These are phyloP conservation scores for Netta rufina DNA, from an alignment of 2,797 vertebrate species.

Conservation along the genomic window DNA sequence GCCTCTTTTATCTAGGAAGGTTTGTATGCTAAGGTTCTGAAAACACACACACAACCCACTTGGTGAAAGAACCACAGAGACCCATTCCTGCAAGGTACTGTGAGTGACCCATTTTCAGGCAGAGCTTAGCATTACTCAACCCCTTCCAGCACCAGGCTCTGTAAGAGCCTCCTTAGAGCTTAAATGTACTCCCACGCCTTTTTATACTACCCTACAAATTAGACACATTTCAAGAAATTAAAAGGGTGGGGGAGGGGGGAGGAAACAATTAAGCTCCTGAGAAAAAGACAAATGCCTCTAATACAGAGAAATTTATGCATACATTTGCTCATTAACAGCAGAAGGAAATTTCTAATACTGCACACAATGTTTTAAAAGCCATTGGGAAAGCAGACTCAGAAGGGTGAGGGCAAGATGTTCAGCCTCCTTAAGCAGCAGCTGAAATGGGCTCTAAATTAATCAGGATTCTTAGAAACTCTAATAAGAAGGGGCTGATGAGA, in stretches of 20 bases:
- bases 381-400: not conserved
- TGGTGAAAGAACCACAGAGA: not conserved
- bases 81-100: not conserved
- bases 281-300: slow-evolving; percentile 7
- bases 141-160: not conserved
- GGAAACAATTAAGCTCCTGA: slow-evolving; percentile 23
- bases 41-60: not conserved
- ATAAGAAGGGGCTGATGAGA: slow-evolving; percentile 43
- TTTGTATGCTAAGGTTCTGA: not conserved
- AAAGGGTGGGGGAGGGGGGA: not conserved
- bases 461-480: slow-evolving; percentile 60
- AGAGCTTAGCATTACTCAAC: not conserved
- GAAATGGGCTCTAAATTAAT: slow-evolving; percentile 68
- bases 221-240: slow-evolving; percentile 13
- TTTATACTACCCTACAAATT: not conserved
- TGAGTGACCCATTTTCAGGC: not conserved
- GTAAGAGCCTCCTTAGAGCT: not conserved
- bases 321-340: not conserved
- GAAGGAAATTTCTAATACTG: not conserved
- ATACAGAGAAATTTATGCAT: not conserved
- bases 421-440: slow-evolving; percentile 46
- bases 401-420: slow-evolving; percentile 8
- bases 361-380: not conserved
- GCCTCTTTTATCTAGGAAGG: not conserved
- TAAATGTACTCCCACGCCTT: not conserved